Base-by-base conservation (phyloP, 2,797 vertebrate species). In the Muscicapa comitata region DNA sequence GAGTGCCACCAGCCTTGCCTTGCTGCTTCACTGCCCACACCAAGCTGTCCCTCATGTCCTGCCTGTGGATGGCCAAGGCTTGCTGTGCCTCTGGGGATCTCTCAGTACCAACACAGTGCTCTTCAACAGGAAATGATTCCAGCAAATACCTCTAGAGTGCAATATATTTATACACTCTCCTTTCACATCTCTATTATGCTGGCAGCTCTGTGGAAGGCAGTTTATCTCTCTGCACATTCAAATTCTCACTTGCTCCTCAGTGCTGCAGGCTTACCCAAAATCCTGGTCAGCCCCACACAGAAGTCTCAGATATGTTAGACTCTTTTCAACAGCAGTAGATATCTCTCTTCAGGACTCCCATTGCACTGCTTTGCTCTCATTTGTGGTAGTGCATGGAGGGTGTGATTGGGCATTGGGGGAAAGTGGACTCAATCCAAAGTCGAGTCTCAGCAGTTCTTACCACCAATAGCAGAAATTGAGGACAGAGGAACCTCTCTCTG, bases 171-270 rank as follows among this genome's bases (percentile, higher is more conserved):
- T 55, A 47, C 65, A 3, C 1, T 68, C n/a, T 76, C 6, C 29
- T 89, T 68, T 83, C 23, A 53, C 42, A 12, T 24, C 3, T 45
- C n/a, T 66, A 0, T 58, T 45, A 31, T 57, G 10, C 19, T 7
- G 0, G 6, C 17, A 40, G 33, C 8, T 73, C 42, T 43, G 55
- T n/a, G 33, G 11, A 57, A 80, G 4, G 3, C 3, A 1, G 2
- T 43, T 80, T 81, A 19, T 48, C 26, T 54, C 11, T 61, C 17
- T 48, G 37, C 25, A 53, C 19, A 14, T 50, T n/a, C 17, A 38
- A 38, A 2, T 0, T 24, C 26, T 29, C 47, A 77, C 8, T 5
- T 48, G 28, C 17, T 25, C 28, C 45, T 13, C 47, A 57, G 24
- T 9, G 31, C 31, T 51, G 12, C 31, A 43, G 21, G 12, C 26